These are phyloP conservation scores for Drosophila guanche DNA, from an alignment of 1,140 invertebrate species.

Conservation along the genomic window DNA sequence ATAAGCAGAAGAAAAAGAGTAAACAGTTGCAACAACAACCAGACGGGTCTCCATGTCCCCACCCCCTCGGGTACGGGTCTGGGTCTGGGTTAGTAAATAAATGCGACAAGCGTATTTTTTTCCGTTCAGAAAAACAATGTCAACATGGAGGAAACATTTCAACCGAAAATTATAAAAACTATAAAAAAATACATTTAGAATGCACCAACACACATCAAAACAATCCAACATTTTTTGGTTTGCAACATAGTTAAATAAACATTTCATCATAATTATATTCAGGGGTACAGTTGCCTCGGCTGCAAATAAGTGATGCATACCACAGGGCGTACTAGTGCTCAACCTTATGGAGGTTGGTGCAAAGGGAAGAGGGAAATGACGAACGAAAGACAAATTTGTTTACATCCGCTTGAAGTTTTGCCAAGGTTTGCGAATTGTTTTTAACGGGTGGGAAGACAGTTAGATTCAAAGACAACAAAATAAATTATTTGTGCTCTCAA, in stretches of 20 bases:
- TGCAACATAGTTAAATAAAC: conserved; percentile 17
- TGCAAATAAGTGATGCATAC: conserved; percentile 47
- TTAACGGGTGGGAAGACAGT: not conserved
- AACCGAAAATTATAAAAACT: conserved; percentile 48
- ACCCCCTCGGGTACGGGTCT: not conserved
- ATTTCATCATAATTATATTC: conserved; percentile 49
- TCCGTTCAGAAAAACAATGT: conserved; percentile 66
- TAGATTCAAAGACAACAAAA: conserved; percentile 10
- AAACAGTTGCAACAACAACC: conserved; percentile 52
- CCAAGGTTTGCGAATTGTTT: conserved; percentile 43
- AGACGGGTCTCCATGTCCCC: no score
- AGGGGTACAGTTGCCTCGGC: conserved; percentile 35
- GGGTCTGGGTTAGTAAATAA: conserved; percentile 56
- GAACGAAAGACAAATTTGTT: conserved; percentile 43
- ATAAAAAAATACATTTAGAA: conserved; percentile 5
- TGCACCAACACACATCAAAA: conserved; percentile 11
- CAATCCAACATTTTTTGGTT: conserved; percentile 6
- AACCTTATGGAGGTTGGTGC: conserved; percentile 1
- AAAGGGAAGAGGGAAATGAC: not conserved
- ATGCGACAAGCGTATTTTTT: conserved; percentile 68
- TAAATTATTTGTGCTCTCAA: not conserved
- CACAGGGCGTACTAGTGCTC: conserved; percentile 3
- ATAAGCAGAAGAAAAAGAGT: conserved; percentile 50
- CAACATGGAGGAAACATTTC: conserved; percentile 57
- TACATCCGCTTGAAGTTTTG: conserved; percentile 46